phyloP scores from a whole-genome alignment of 2,797 vertebrate genomes.

The Xenopus petersii region DNA sequence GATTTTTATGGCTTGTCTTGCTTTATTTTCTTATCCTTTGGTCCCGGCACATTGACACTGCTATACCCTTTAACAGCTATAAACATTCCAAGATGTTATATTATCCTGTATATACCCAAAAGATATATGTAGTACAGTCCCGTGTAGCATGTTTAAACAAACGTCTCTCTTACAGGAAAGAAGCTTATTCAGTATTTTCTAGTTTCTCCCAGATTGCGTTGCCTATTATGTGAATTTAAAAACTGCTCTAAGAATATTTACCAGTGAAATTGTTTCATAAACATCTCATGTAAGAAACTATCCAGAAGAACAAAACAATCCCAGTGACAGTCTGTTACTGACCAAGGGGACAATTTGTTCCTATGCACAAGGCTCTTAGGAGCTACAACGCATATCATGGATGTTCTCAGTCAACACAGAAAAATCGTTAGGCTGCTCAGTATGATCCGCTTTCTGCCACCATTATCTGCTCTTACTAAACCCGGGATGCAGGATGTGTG shows the following conservation, averaged over 20 bases:
- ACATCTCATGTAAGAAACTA: background rate
- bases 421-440: background rate
- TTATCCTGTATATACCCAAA: no score
- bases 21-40: no score
- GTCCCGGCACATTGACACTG: no score
- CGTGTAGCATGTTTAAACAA: no score
- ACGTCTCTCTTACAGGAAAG: no score
- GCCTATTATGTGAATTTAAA: background rate
- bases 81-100: no score
- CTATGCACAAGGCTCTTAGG: conserved; percentile 12
- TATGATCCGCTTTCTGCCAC: conserved; percentile 13
- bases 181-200: background rate
- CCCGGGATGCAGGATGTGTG: conserved; percentile 24
- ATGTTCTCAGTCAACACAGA: background rate
- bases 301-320: conserved; percentile 2
- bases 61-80: no score
- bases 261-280: background rate
- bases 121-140: no score
- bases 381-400: background rate
- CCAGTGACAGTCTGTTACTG: background rate
- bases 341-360: conserved; percentile 36
- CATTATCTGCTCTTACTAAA: conserved; percentile 1
- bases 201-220: background rate
- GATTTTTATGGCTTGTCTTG: no score
- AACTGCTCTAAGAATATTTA: background rate